These are phyloP conservation scores for Leptothorax acervorum DNA, from an alignment of 2,888 invertebrate genomes.

Conservation along the genomic window DNA sequence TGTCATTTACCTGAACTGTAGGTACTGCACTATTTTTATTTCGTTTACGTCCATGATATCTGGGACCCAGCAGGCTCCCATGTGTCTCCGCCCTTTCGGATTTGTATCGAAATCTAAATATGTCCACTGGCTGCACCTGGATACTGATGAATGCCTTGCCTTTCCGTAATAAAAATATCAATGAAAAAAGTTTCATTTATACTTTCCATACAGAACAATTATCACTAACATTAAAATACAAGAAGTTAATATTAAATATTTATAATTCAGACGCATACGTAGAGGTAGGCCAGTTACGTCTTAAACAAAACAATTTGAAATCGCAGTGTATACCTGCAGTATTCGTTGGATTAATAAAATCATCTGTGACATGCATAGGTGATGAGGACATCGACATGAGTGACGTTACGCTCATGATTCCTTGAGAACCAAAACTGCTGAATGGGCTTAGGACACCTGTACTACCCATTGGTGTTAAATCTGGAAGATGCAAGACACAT, in stretches of 20 bases:
- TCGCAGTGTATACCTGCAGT: conserved; percentile 61
- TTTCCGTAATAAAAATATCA: neutral
- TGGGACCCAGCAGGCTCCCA: conserved; percentile 90
- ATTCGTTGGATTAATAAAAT: conserved; percentile 69
- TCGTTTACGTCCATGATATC: conserved; percentile 87
- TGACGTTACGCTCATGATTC: conserved; percentile 68
- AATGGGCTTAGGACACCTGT: conserved; percentile 64
- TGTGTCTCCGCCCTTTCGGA: conserved; percentile 96
- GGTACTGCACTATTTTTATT: conserved; percentile 89
- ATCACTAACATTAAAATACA: neutral
- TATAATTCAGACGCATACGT: neutral
- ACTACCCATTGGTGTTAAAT: conserved; percentile 58
- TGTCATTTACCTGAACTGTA: conserved; percentile 89
- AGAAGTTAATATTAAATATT: neutral
- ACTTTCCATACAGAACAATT: neutral
- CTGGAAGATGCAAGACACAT: conserved; percentile 29
- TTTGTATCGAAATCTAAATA: conserved; percentile 94
- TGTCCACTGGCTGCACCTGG: conserved; percentile 91
- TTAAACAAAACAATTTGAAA: neutral
- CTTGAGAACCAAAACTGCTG: conserved; percentile 69
- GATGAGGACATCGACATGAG: conserved; percentile 74
- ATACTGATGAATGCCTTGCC: conserved; percentile 87
- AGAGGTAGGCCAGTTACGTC: neutral
- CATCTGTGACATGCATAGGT: conserved; percentile 57
- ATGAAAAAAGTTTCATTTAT: neutral